These are phyloP conservation scores for Rhagologus leucostigma DNA, from an alignment of 2,113 vertebrate species.

Conservation along the genomic window DNA sequence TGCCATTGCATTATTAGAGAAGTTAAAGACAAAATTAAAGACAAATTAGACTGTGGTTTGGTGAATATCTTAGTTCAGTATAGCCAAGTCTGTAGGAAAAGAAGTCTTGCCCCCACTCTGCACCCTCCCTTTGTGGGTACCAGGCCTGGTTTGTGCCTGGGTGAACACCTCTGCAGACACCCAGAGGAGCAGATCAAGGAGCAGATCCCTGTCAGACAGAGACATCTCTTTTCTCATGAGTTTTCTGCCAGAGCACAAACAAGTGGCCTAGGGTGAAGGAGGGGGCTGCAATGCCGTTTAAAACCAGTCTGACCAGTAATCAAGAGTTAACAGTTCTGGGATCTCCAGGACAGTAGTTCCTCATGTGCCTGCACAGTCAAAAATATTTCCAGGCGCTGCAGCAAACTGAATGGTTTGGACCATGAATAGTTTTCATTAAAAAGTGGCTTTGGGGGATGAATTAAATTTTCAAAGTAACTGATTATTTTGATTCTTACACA, in stretches of 20 bases:
- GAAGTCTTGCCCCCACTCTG: neutral
- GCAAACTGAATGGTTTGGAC: neutral
- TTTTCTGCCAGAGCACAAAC: neutral
- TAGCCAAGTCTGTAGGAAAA: neutral
- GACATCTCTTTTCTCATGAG: neutral
- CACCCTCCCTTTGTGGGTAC: accelerated
- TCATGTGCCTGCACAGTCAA: neutral
- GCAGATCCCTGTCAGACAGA: neutral
- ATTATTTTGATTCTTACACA: neutral
- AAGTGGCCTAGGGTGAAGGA: neutral
- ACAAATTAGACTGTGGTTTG: neutral
- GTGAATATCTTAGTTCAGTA: neutral
- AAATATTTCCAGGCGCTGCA: neutral
- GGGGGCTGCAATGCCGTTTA: neutral
- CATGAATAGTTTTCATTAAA: neutral
- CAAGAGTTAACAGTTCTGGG: neutral
- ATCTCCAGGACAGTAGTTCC: neutral
- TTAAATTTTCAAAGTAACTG: neutral
- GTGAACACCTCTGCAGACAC: neutral
- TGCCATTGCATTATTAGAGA: neutral
- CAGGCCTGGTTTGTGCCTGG: neutral
- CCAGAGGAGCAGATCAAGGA: neutral
- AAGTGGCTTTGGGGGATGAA: neutral
- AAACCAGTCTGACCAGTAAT: neutral
- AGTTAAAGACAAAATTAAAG: neutral